A percentile compares a stretch with the other conserved stretches of the same genome.
Conservation (phyloP, 2,797 vertebrate species). For the Gymnoscopelus microlampas region DNA sequence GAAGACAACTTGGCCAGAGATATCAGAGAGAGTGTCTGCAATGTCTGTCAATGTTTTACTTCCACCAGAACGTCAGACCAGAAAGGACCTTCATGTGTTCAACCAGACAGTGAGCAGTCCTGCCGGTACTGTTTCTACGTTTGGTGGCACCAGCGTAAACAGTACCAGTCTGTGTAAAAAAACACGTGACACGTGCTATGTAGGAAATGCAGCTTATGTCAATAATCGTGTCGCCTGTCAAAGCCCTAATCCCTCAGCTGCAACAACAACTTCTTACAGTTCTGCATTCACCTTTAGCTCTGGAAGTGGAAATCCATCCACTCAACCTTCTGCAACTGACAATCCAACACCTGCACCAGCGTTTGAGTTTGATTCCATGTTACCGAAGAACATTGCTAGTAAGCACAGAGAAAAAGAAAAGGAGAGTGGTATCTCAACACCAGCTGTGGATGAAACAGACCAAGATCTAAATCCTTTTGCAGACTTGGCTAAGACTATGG, state of each 20-base stretch:
- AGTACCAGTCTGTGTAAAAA: too few relatives aligned
- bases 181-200: slow-evolving; percentile 78
- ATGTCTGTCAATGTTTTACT: too few relatives aligned
- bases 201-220: slow-evolving; percentile 79
- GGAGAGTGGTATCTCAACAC: slow-evolving; percentile 26
- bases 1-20: too few relatives aligned
- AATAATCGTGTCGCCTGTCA: slow-evolving; percentile 81
- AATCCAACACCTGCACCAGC: slow-evolving; percentile 14
- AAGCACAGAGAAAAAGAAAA: slow-evolving; percentile 83
- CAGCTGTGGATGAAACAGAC: slow-evolving; percentile 20
- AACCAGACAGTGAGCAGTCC: too few relatives aligned
- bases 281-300: slow-evolving; percentile 74
- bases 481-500: slow-evolving; percentile 86
- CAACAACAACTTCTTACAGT: slow-evolving; percentile 61
- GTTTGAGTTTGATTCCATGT: slow-evolving; percentile 70
- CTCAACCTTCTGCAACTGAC: slow-evolving; percentile 69
- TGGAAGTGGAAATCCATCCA: slow-evolving; percentile 62
- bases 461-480: slow-evolving; percentile 84
- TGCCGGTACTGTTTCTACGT: too few relatives aligned
- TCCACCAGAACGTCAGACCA: too few relatives aligned
- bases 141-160: too few relatives aligned
- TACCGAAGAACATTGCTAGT: slow-evolving; percentile 82
- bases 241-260: slow-evolving; percentile 73
- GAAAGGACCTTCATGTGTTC: too few relatives aligned
- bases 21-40: too few relatives aligned